These are phyloP conservation scores for Enhydra lutris DNA, from an alignment of 2,113 vertebrate species.

Conservation along the genomic window DNA sequence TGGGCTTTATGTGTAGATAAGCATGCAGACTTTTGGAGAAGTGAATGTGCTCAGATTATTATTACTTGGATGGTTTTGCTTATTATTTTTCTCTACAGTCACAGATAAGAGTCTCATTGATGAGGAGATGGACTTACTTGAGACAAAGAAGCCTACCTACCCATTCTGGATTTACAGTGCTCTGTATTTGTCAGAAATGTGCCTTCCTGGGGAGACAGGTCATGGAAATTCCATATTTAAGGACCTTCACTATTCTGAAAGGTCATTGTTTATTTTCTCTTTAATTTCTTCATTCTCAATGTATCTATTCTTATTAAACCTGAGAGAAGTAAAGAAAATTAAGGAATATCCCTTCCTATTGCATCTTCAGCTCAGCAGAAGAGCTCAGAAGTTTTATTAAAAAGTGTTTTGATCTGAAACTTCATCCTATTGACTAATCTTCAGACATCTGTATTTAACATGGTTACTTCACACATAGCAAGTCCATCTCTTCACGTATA, in stretches of 20 bases:
- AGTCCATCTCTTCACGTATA: background rate
- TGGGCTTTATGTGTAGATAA: background rate
- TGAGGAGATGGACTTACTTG: background rate
- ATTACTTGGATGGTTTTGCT: background rate
- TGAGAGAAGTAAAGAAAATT: background rate
- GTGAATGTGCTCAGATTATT: background rate
- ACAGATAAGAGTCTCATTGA: background rate
- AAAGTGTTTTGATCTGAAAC: background rate
- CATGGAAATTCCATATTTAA: background rate
- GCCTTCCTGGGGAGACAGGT: background rate
- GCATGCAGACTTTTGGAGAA: background rate
- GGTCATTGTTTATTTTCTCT: background rate
- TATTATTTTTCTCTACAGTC: constrained; percentile 25
- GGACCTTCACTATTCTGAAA: background rate
- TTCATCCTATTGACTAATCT: background rate
- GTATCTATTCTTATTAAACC: background rate
- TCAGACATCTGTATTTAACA: background rate
- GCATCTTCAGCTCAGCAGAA: background rate
- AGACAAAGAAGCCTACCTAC: background rate
- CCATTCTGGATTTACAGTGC: background rate
- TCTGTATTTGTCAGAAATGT: background rate
- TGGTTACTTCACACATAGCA: background rate
- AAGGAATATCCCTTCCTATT: background rate
- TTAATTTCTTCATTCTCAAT: background rate
- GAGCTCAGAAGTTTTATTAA: background rate